Percentiles rank a stretch among this genome's conserved stretches.
phyloP scores from a whole-genome alignment of 2,113 vertebrate genomes.

The Eretmochelys imbricata region DNA sequence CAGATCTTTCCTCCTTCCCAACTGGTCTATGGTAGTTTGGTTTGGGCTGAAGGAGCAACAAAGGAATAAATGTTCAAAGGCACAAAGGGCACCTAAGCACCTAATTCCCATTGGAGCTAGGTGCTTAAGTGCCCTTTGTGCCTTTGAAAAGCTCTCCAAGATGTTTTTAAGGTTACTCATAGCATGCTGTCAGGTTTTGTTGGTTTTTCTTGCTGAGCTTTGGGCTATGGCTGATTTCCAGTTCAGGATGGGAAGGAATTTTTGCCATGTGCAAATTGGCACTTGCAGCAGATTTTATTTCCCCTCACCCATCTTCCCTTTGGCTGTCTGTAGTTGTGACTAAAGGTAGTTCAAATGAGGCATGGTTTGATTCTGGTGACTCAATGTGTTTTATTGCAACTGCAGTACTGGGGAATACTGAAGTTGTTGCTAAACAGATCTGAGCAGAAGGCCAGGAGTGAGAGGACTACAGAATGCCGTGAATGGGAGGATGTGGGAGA shows the following conservation, averaged over 20 bases:
- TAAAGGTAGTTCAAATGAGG: not conserved
- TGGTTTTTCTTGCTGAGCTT: not conserved
- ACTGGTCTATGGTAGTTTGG: not conserved
- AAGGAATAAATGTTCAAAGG: not conserved
- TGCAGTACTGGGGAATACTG: not conserved
- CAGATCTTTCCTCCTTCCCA: not conserved
- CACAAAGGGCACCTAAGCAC: too few relatives aligned
- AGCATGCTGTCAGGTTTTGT: not conserved
- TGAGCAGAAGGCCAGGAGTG: not conserved
- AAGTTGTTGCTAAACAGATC: not conserved
- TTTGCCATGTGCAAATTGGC: not conserved
- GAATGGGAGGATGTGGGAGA: not conserved
- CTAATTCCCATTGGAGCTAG: not conserved
- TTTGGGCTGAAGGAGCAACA: not conserved
- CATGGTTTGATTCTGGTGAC: not conserved
- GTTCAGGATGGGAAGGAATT: not conserved
- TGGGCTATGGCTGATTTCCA: not conserved
- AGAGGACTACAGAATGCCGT: not conserved
- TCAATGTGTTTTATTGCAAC: not conserved
- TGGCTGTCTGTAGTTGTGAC: not conserved
- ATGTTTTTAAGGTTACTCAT: not conserved
- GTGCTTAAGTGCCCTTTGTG: not conserved
- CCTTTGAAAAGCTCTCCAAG: not conserved
- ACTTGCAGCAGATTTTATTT: not conserved
- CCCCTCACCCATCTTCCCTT: not conserved